A percentile compares a stretch with the other conserved stretches of the same genome.
These are phyloP conservation scores for Calliopsis andreniformis DNA, from an alignment of 1,140 invertebrate species.

Conservation along the genomic window DNA sequence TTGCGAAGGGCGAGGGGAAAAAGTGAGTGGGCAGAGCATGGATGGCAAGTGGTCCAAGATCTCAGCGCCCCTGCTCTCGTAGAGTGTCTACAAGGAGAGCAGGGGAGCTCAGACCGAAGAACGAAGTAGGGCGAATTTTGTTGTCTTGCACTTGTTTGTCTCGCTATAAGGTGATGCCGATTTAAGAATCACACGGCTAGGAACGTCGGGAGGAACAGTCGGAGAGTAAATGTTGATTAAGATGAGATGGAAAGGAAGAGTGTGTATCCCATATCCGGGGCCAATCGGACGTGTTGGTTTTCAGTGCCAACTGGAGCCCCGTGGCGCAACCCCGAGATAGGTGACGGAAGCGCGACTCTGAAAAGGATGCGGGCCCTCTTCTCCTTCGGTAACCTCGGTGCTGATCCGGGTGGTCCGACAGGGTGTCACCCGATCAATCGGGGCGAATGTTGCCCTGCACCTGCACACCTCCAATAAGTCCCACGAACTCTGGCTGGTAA, in stretches of 20 bases:
- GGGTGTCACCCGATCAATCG: slow-evolving; percentile 63
- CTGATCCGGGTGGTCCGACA: slow-evolving; percentile 67
- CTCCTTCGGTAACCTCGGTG: slow-evolving; percentile 67
- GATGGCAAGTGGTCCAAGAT: slow-evolving; percentile 1
- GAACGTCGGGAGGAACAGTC: not conserved
- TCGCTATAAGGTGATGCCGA: slow-evolving; percentile 12
- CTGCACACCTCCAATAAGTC: slow-evolving; percentile 69
- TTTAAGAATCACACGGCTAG: too few species aligned
- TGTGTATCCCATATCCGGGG: slow-evolving; percentile 60
- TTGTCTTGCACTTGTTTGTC: not conserved
- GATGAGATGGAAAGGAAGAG: slow-evolving; percentile 11
- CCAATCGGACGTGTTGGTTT: slow-evolving; percentile 72
- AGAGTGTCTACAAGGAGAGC: not conserved
- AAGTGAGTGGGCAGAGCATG: slow-evolving; percentile 14
- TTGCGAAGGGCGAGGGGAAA: slow-evolving; percentile 13
- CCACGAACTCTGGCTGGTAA: slow-evolving; percentile 70
- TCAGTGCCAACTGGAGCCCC: slow-evolving; percentile 80
- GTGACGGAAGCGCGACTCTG: slow-evolving; percentile 63
- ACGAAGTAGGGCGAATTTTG: not conserved
- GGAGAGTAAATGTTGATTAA: slow-evolving; percentile 7
- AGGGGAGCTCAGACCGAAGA: not conserved
- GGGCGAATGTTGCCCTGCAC: slow-evolving; percentile 63
- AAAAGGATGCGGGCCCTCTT: slow-evolving; percentile 69
- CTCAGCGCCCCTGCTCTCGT: not conserved
- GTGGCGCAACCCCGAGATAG: slow-evolving; percentile 63